Evolutionary conservation across 1,140 invertebrate genomes (phyloP).

Genomic region (Drosophila leontia): DNA sequence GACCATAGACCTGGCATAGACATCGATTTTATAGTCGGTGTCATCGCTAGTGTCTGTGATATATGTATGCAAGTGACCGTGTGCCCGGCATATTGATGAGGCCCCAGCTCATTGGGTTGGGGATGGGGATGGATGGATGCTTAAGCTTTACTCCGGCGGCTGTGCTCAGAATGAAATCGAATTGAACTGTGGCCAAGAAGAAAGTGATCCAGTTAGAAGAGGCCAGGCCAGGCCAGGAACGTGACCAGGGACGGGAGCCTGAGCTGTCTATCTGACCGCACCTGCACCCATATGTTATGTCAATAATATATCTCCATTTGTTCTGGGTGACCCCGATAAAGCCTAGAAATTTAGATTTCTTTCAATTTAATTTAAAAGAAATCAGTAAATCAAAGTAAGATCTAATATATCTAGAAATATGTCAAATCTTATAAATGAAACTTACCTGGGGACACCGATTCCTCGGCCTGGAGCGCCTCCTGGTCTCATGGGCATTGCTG

Average conservation of each 20-base stretch:
- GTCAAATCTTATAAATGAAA: background rate
- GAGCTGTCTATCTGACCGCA: conserved; percentile 7
- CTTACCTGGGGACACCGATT: conserved; percentile 71
- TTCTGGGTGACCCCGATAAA: too few relatives aligned
- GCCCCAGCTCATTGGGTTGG: conserved; percentile 1
- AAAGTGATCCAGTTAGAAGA: conserved; percentile 57
- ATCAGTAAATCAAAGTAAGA: background rate
- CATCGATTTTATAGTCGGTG: conserved; percentile 12
- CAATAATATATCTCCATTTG: background rate
- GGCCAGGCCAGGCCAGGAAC: conserved; percentile 34
- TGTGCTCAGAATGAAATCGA: conserved; percentile 55
- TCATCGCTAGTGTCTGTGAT: conserved; percentile 21
- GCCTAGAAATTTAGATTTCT: background rate
- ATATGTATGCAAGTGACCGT: conserved; percentile 10
- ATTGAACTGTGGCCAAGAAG: conserved; percentile 45
- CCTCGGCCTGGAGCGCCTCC: conserved; percentile 70
- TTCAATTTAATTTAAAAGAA: background rate
- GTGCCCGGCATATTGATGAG: conserved; percentile 48
- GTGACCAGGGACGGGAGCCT: conserved; percentile 42
- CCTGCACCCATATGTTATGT: conserved; percentile 9
- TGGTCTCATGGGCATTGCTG: conserved; percentile 59
- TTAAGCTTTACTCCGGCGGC: conserved; percentile 27
- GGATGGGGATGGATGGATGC: conserved; percentile 22
- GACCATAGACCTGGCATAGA: conserved; percentile 1
- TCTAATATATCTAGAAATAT: background rate